phyloP scores from a whole-genome alignment of 2,888 invertebrate species.

The Eustalomyia histrio region DNA sequence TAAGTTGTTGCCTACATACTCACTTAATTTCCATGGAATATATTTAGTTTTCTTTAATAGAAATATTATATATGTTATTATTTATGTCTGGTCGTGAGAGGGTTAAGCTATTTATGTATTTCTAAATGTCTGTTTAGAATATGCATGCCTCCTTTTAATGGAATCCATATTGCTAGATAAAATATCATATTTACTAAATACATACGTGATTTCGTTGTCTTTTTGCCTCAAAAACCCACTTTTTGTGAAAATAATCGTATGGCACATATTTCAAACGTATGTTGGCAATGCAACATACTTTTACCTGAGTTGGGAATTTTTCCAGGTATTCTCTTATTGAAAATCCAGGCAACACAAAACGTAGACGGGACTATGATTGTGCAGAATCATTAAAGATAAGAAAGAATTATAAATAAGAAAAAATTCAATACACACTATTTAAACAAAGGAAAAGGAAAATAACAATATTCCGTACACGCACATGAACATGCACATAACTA shows the following conservation, averaged over 20 bases:
- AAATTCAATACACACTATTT: constrained; percentile 32
- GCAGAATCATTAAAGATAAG: constrained; percentile 21
- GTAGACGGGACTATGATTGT: constrained; percentile 26
- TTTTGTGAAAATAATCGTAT: constrained; percentile 51
- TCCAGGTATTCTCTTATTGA: constrained; percentile 61
- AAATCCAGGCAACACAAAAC: constrained; percentile 36
- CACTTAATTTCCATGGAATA: too few relatives aligned
- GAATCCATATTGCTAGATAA: background rate
- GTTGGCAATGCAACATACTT: constrained; percentile 23
- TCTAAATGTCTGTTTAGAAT: background rate
- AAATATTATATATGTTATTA: too few relatives aligned
- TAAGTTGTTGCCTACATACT: too few relatives aligned
- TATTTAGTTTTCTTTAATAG: too few relatives aligned
- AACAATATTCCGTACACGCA: constrained; percentile 48
- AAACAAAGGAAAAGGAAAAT: constrained; percentile 42
- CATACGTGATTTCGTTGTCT: constrained; percentile 66
- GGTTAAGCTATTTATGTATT: background rate
- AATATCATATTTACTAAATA: background rate
- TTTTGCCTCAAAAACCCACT: constrained; percentile 67
- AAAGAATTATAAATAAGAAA: constrained; percentile 18
- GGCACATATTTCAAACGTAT: constrained; percentile 57
- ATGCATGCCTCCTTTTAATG: background rate
- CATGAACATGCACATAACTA: constrained; percentile 46
- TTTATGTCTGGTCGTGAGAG: too few relatives aligned
- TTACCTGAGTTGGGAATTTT: constrained; percentile 65